Evolutionary conservation across 2,888 invertebrate genomes (phyloP).

Genomic region (Folsomia manolachei): DNA sequence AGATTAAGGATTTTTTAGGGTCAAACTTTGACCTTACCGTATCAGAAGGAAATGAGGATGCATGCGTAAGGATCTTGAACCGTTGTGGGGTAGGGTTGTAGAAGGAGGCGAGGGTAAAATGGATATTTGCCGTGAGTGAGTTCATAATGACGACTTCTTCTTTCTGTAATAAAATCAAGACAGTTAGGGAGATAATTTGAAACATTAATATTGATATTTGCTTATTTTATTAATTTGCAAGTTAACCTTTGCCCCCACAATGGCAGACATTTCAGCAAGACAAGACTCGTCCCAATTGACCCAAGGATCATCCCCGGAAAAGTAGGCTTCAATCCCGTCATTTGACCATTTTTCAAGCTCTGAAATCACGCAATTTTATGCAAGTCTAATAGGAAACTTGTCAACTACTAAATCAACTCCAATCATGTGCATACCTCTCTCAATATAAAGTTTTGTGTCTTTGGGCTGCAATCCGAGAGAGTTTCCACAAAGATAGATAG

Average conservation of each 20-base stretch:
- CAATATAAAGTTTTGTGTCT: not conserved
- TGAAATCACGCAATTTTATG: not conserved
- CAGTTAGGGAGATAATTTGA: too few relatives aligned
- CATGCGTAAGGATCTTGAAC: not conserved
- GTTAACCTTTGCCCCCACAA: not conserved
- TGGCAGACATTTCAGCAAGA: not conserved
- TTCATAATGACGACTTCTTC: not conserved
- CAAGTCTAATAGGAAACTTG: too few relatives aligned
- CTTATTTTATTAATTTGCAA: too few relatives aligned
- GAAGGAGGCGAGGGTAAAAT: not conserved
- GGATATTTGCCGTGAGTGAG: not conserved
- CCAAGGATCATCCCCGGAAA: not conserved
- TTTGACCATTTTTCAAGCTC: not conserved
- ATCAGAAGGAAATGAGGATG: not conserved
- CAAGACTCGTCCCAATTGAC: not conserved
- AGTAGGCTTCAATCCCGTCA: not conserved
- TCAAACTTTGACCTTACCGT: not conserved
- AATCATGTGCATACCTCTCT: too few relatives aligned
- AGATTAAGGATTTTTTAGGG: too few relatives aligned
- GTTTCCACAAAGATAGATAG: not conserved
- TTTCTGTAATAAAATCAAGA: too few relatives aligned
- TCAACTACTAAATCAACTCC: not conserved
- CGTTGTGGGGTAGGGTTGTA: not conserved
- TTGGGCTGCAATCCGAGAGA: not conserved
- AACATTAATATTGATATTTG: too few relatives aligned